phyloP scores from a whole-genome alignment of 2,113 vertebrate species.

The Falco punctatus region DNA sequence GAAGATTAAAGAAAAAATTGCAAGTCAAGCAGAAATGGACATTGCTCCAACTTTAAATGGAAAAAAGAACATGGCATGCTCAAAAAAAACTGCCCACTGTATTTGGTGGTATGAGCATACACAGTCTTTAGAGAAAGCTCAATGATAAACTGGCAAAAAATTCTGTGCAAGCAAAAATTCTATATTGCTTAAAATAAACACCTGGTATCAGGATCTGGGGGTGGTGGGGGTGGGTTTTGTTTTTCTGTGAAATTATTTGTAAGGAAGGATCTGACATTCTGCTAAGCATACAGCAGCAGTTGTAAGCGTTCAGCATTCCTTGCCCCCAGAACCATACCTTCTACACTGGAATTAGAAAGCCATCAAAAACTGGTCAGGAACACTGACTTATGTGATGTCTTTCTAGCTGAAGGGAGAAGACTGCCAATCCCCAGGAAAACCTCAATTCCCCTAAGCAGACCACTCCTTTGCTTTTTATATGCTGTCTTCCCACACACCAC shows the following conservation, averaged over 20 bases:
- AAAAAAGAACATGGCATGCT: background rate
- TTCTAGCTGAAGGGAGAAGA: background rate
- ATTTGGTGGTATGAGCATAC: background rate
- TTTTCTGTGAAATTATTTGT: background rate
- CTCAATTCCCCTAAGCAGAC: background rate
- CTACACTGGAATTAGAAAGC: background rate
- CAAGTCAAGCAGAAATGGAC: background rate
- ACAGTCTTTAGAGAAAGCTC: background rate
- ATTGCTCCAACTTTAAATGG: background rate
- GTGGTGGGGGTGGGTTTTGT: background rate
- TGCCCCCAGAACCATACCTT: background rate
- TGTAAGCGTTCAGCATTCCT: background rate
- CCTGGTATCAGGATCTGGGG: background rate
- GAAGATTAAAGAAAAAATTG: background rate
- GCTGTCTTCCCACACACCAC: background rate
- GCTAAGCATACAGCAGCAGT: background rate
- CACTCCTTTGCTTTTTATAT: background rate
- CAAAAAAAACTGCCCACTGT: background rate
- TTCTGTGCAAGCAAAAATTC: background rate
- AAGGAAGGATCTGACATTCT: background rate
- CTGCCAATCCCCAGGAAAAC: background rate
- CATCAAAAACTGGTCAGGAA: background rate
- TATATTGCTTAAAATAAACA: background rate
- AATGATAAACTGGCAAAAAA: background rate
- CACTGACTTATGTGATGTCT: accelerated